These are phyloP conservation scores for Phalacrocorax pelagicus DNA, from an alignment of 2,113 vertebrate species.

Conservation along the genomic window DNA sequence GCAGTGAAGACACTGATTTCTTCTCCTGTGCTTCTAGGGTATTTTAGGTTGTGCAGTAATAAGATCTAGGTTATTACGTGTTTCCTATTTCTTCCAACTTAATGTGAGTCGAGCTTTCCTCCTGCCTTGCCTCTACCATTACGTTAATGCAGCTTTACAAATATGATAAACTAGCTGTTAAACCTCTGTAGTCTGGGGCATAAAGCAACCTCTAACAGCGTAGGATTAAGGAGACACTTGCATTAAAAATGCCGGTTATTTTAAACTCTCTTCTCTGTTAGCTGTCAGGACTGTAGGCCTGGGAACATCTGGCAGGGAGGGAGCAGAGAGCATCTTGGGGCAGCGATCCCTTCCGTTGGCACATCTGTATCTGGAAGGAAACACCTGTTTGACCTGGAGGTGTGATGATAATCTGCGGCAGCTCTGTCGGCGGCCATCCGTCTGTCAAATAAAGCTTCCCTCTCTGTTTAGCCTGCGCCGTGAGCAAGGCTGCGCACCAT, in stretches of 20 bases:
- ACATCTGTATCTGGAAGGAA: background rate
- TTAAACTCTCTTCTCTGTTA: background rate
- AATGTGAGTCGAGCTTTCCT: background rate
- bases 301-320: background rate
- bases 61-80: background rate
- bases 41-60: background rate
- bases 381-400: background rate
- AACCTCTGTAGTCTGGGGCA: background rate
- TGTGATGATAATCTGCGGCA: background rate
- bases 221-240: background rate
- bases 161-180: background rate
- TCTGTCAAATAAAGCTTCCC: background rate
- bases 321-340: background rate
- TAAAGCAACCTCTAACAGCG: conserved; percentile 9
- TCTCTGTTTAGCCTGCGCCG: background rate
- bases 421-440: background rate
- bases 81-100: background rate
- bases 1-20: accelerated
- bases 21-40: background rate
- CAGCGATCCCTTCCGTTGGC: background rate
- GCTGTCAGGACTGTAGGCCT: background rate
- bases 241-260: conserved; percentile 14
- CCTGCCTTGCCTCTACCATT: background rate
- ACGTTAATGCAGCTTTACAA: conserved; percentile 13
- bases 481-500: background rate